Percentiles rank a stretch among this genome's conserved stretches.
phyloP scores from a whole-genome alignment of 2,888 invertebrate species.

The Dolichopus griseipennis region DNA sequence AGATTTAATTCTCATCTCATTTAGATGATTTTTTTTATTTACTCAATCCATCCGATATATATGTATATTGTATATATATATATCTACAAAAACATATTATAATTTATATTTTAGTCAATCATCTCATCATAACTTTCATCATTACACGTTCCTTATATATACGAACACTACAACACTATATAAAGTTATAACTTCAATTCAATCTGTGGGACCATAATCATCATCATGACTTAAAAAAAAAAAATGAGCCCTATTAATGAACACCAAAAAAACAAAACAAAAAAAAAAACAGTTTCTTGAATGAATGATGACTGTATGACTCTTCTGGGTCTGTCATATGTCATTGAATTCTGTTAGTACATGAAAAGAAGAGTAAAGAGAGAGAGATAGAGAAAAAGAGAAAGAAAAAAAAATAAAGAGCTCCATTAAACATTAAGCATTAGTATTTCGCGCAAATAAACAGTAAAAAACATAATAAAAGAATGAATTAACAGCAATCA shows the following conservation, averaged over 20 bases:
- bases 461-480: neutral
- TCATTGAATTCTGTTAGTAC: neutral
- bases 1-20: too few species aligned
- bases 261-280: neutral
- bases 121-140: too few species aligned
- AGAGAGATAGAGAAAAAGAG: too few species aligned
- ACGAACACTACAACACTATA: neutral
- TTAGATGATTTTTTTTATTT: too few species aligned
- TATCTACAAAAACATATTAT: too few species aligned
- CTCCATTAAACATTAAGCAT: neutral
- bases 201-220: neutral
- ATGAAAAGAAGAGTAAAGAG: neutral
- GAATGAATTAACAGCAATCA: neutral
- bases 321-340: neutral
- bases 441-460: constrained; percentile 1
- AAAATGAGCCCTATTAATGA: too few species aligned
- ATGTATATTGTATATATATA: too few species aligned
- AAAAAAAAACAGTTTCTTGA: neutral
- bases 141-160: neutral
- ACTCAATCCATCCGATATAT: too few species aligned
- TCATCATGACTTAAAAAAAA: too few species aligned
- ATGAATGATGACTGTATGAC: neutral
- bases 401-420: neutral
- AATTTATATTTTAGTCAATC: too few species aligned
- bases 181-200: too few species aligned